A percentile compares a stretch with the other conserved stretches of the same genome.
Conservation (phyloP, 2,888 invertebrate species). For the Acrocyrtus sp. region DNA sequence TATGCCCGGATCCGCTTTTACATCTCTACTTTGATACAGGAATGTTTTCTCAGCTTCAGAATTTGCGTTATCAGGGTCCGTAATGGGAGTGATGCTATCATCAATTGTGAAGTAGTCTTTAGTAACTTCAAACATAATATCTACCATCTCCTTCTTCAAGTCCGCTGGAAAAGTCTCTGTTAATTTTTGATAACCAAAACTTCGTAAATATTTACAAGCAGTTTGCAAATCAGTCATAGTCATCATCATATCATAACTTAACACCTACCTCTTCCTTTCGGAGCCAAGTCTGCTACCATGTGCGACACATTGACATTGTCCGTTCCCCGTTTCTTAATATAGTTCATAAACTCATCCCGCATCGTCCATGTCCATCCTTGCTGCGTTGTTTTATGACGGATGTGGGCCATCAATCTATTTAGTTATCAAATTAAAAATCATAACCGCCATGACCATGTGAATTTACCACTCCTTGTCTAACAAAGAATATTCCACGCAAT, state of each 20-base stretch:
- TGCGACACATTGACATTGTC: constrained; percentile 57
- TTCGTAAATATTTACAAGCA: neutral
- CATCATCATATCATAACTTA: neutral
- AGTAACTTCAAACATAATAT: constrained; percentile 42
- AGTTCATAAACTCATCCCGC: constrained; percentile 46
- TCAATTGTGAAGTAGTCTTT: constrained; percentile 48
- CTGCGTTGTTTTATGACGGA: constrained; percentile 18
- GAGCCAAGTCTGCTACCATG: constrained; percentile 55
- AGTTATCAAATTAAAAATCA: neutral
- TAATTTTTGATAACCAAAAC: neutral
- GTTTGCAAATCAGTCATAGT: neutral
- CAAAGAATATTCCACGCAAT: neutral
- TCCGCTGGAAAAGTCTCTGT: constrained; percentile 45
- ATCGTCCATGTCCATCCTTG: constrained; percentile 51
- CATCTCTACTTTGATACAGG: constrained; percentile 54
- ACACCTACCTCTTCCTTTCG: constrained; percentile 45
- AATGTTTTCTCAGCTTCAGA: constrained; percentile 30
- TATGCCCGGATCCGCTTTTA: constrained; percentile 53
- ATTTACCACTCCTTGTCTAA: neutral
- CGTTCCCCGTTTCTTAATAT: constrained; percentile 46
- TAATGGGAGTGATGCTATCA: constrained; percentile 23
- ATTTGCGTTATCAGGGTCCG: constrained; percentile 31
- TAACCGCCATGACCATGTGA: neutral
- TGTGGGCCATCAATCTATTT: constrained; percentile 25
- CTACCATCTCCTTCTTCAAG: constrained; percentile 45